Evolutionary conservation across 2,113 vertebrate species (phyloP).

Genomic region (Colossoma macropomum): DNA sequence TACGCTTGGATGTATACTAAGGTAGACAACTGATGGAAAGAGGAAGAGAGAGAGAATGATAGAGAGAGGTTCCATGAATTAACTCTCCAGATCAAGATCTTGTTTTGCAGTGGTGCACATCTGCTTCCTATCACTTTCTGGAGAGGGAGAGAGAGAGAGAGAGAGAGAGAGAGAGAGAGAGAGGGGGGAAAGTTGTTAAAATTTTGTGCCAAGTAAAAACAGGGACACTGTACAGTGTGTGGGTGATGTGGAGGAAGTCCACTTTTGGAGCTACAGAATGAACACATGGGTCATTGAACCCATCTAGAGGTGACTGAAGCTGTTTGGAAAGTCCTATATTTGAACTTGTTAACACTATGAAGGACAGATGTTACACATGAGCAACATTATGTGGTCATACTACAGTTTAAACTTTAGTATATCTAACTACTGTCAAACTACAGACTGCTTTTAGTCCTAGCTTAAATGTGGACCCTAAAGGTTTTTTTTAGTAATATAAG

Average conservation of each 20-base stretch:
- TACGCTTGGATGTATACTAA: too few relatives aligned
- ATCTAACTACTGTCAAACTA: constrained; percentile 1
- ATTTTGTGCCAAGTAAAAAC: constrained; percentile 44
- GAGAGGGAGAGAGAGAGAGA: constrained; percentile 18
- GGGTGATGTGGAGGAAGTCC: constrained; percentile 30
- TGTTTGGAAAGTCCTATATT: not conserved
- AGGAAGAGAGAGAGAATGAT: constrained; percentile 6
- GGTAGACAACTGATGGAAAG: not conserved
- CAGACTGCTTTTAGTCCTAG: too few relatives aligned
- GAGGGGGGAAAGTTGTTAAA: constrained; percentile 33
- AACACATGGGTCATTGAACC: constrained; percentile 22
- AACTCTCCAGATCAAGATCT: constrained; percentile 65
- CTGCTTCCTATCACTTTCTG: constrained; percentile 65
- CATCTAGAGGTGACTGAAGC: constrained; percentile 34
- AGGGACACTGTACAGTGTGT: constrained; percentile 4
- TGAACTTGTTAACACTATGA: constrained; percentile 28
- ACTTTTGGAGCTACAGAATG: constrained; percentile 11
- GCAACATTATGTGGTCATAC: not conserved
- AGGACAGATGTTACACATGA: constrained; percentile 26
- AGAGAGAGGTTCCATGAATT: not conserved
- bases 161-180: constrained; percentile 5
- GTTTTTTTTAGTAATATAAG: too few relatives aligned
- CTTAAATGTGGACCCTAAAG: too few relatives aligned
- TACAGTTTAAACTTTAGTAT: not conserved
- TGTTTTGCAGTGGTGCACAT: constrained; percentile 64